Evolutionary conservation across 2,888 invertebrate genomes (phyloP), one percentile per base, ranked within the genome.

Genomic region (Sarcophaga variegata): DNA sequence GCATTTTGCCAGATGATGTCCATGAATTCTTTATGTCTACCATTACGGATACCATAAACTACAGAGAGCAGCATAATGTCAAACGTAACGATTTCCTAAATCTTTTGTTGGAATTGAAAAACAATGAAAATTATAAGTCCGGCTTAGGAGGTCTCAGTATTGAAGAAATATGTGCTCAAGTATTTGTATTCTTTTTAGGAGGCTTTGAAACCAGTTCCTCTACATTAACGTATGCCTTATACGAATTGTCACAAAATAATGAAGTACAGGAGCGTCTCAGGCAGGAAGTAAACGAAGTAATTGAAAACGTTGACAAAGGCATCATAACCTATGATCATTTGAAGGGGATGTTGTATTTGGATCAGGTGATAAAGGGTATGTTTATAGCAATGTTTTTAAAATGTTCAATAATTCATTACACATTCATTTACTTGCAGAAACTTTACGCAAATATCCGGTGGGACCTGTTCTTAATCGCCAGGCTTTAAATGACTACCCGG

Each of bases 161-260:
- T 3, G 92, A 94, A 3, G 90, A 95, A 27, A 90, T 95, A 0
- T 92, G 94, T 0, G 94, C 95, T 0, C 95, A 95, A 82, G 94
- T 95, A 5, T 93, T 95, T 62, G 91, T 94, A 0, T 95, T 96
- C 88, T 94, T 94, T 78, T 79, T 91, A 3, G 95, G 94, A 60
- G 95, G 95, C 0, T 95, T 94, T 76, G 95, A 95, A 89, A 95
- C 95, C 0, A 94, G 94, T 0, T 93, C 93, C 0, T 92, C 94
- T 0, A 93, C 94, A 0, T 92, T 94, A 90, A 93, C 93, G 17
- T 94, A 94, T 88, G 93, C 93, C 2, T 86, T 95, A 3, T 95
- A 94, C 88, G 94, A 94, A 88, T 89, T 95, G 54, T 94, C 95
- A 0, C 90, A 92, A n/a, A 91, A 94, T 88, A 93, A 91, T 27